Evolutionary conservation across 2,113 vertebrate species (phyloP), one percentile per base, ranked within the genome.

Genomic region (Mormoops blainvillei): DNA sequence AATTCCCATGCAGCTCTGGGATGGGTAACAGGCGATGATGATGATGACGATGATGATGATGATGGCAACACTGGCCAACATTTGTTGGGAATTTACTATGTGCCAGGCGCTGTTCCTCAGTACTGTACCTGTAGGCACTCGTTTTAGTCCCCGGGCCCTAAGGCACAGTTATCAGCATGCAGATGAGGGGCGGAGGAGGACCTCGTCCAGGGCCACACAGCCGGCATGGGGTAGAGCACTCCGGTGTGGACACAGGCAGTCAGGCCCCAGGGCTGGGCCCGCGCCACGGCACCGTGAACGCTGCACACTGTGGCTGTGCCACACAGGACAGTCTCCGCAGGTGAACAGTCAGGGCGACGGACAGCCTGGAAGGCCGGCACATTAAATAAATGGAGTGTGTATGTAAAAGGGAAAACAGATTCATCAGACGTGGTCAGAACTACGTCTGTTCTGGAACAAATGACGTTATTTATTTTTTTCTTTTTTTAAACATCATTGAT

Each of bases 271-370:
- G 52, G 45, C 41, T 50, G 71, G n/a, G 54, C 48, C 70, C 7
- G 0, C 2, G 3, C 28, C 28, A 10, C 6, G 7, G 2, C 50
- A 4, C 45, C 50, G 0, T 28, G 15, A 71, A 5, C 0, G 16
- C 70, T 28, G 33, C 41, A 18, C 2, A 5, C 5, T 38, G 19
- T 1, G 15, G 13, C 0, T 58, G 33, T 36, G 50, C 31, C 50
- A 3, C 20, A 15, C 43, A 56, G 26, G 31, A 3, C 28, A 50
- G n/a, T 9, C 41, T 52, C 4, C 4, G 2, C 11, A 4, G 41
- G n/a, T 13, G 2, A 33, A n/a, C 24, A 56, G 26, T 38, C n/a
- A 71, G 61, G 18, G 52, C 13, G 67, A 58, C 45, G 6, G 19
- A 15, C 7, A 76, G n/a, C 26, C 61, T 77, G 2, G 45, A 14